Evolutionary conservation across 2,888 invertebrate genomes (phyloP).

Genomic region (Xanthia togata): DNA sequence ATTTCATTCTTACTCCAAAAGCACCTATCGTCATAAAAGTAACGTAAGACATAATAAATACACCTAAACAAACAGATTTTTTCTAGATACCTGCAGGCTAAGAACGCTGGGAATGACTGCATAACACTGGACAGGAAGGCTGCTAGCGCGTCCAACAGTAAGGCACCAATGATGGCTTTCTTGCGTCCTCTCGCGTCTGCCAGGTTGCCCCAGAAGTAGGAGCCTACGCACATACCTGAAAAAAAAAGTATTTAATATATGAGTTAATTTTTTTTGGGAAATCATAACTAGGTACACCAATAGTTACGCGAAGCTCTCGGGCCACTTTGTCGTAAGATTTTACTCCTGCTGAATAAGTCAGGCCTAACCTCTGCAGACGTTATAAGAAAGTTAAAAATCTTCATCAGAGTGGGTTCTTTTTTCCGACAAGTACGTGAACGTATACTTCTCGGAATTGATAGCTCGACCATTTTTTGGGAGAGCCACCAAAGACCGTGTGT

Average conservation of each 20-base stretch:
- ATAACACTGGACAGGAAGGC: slow-evolving; percentile 91
- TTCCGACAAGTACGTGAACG: too few relatives aligned
- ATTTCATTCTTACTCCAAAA: not conserved
- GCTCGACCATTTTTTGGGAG: too few relatives aligned
- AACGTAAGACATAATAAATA: not conserved
- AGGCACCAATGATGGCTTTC: slow-evolving; percentile 91
- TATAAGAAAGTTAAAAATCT: too few relatives aligned
- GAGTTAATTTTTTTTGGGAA: not conserved
- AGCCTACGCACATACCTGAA: slow-evolving; percentile 92
- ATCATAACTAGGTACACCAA: too few relatives aligned
- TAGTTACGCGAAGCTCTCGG: too few relatives aligned
- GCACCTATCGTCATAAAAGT: not conserved
- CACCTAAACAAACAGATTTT: not conserved
- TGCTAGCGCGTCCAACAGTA: slow-evolving; percentile 90
- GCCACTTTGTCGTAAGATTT: too few relatives aligned
- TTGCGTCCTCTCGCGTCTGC: slow-evolving; percentile 93
- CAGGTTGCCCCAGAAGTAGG: slow-evolving; percentile 93
- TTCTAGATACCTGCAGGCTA: slow-evolving; percentile 88
- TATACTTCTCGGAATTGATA: too few relatives aligned
- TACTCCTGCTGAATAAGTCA: too few relatives aligned
- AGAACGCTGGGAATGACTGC: slow-evolving; percentile 90
- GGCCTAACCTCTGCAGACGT: too few relatives aligned
- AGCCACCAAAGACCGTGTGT: too few relatives aligned
- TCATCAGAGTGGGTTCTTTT: too few relatives aligned
- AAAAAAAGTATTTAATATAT: not conserved